Evolutionary conservation across 2,797 vertebrate genomes (phyloP).

Genomic region (Neoniphon sammara): DNA sequence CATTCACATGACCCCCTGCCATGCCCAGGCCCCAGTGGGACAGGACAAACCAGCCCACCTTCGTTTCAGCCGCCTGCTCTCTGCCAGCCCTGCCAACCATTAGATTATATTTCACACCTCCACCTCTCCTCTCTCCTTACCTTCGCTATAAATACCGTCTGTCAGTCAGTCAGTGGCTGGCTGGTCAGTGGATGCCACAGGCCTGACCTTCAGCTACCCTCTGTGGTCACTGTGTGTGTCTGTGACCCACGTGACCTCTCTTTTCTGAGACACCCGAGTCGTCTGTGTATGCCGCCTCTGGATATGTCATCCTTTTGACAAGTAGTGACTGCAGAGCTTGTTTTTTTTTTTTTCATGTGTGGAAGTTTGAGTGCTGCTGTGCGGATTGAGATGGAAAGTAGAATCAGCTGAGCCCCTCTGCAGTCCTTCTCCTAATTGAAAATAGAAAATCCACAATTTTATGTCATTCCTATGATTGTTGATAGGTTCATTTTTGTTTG

Average conservation of each 20-base stretch:
- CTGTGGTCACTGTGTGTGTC: slow-evolving; percentile 16
- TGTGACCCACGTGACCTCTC: not conserved
- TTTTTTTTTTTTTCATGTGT: too few species aligned
- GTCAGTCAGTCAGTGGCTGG: slow-evolving; percentile 39
- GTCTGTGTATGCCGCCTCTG: not conserved
- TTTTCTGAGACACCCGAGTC: not conserved
- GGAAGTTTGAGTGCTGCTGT: not conserved
- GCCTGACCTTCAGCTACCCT: slow-evolving; percentile 63
- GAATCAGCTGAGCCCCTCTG: too few species aligned
- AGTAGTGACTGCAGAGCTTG: not conserved
- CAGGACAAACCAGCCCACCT: slow-evolving; percentile 7
- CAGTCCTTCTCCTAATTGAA: not conserved
- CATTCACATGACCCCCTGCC: not conserved
- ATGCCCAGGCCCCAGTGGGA: not conserved
- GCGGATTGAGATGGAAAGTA: too few species aligned
- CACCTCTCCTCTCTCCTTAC: slow-evolving; percentile 70
- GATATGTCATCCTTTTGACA: not conserved
- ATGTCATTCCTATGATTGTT: not conserved
- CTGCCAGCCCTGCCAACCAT: slow-evolving; percentile 37
- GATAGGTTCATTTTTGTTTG: too few species aligned
- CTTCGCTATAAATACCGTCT: slow-evolving; percentile 44
- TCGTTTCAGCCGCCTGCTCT: slow-evolving; percentile 15
- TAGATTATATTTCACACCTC: slow-evolving; percentile 80
- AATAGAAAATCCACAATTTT: not conserved
- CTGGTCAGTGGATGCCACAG: slow-evolving; percentile 53